A percentile compares a stretch with the other conserved stretches of the same genome.
These are phyloP conservation scores for Phodopus roborovskii DNA, from an alignment of 2,113 vertebrate genomes.

Conservation along the genomic window DNA sequence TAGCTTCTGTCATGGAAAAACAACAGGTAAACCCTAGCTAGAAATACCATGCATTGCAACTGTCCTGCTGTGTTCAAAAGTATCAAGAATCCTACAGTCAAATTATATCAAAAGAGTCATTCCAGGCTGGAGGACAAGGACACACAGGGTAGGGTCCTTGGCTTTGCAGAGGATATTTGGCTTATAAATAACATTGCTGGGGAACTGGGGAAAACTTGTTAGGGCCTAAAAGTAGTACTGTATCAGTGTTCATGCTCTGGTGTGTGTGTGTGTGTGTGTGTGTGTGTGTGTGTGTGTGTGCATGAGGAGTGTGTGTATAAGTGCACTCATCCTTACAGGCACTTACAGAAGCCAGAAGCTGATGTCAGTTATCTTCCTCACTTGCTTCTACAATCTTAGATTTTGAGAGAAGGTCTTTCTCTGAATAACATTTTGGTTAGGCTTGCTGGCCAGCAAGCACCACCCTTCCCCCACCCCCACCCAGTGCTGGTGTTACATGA, in stretches of 20 bases:
- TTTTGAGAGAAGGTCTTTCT: not conserved
- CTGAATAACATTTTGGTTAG: not conserved
- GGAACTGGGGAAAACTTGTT: not conserved
- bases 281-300: not conserved
- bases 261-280: not conserved
- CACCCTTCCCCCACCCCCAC: accelerated
- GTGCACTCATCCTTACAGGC: not conserved
- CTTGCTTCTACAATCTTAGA: not conserved
- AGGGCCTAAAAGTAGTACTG: not conserved
- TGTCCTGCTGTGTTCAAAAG: not conserved
- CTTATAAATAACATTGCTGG: not conserved
- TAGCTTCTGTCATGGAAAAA: not conserved
- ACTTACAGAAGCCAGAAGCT: not conserved
- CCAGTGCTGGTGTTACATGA: not conserved
- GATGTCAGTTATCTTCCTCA: not conserved
- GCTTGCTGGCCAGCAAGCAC: no score
- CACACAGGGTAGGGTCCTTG: not conserved
- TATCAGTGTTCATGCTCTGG: not conserved
- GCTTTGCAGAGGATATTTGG: not conserved
- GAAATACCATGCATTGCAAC: not conserved
- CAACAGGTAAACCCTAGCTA: not conserved
- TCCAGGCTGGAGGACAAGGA: not conserved
- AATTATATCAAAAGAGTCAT: not conserved
- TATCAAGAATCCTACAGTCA: not conserved
- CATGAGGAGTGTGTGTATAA: no score